Evolutionary conservation across 2,888 invertebrate genomes (phyloP), one percentile per base, ranked within the genome.

Genomic region (Meloe dianella): DNA sequence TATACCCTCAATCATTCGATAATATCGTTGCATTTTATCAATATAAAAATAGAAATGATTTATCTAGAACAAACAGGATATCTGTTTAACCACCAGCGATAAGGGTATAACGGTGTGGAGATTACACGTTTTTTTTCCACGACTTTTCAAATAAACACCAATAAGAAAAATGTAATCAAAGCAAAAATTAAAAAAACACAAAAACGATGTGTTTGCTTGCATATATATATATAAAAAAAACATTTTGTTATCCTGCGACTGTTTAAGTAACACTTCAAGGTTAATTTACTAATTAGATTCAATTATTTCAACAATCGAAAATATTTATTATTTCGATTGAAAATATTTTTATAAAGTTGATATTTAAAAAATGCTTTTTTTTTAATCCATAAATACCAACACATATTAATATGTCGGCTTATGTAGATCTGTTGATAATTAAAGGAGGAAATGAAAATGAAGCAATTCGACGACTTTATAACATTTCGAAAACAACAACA

Each of bases 11-110:
- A n/a, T 17, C 17, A 6, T 17, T 5, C 6, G 17, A 4, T 4
- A 1, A 47, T 3, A 47, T 12, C 20, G 20, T 12, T 22, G 3
- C 4, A 10, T 4, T n/a, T 12, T 12, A 12, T 51, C 51, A 22
- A 12, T 51, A 24, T 51, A 3, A 51, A 51, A 51, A 51, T 51
- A 51, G 51, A 51, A 47, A 51, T 24, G 0, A 30, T 61, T n/a
- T 69, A 69, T 66, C 69, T 69, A 61, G 30, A 60, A 64, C 61
- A 69, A 69, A 69, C 69, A 69, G 69, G 69, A 69, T 69, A 61
- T 69, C 57, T 69, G 64, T 69, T 69, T 69, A 69, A 69, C 69
- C 69, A 69, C 69, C 69, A 54, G 41, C 56, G 69, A 69, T 69
- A 69, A 69, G 69, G 69, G 69, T 69, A n/a, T n/a, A 65, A 65